Evolutionary conservation across 2,113 vertebrate species (phyloP).

Genomic region (Fregata magnificens): DNA sequence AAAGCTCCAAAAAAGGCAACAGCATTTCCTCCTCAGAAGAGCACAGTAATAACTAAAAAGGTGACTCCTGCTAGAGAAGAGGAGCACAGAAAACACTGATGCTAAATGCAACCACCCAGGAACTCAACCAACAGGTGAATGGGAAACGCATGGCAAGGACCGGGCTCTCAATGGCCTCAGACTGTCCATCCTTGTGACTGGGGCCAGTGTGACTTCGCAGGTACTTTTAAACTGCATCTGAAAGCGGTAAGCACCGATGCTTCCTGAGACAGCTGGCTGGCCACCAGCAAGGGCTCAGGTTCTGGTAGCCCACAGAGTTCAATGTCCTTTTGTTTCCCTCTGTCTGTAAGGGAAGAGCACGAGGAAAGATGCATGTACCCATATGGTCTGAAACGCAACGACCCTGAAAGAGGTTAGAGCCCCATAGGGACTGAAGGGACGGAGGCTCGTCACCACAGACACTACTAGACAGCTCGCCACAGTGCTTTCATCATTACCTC

Average conservation of each 20-base stretch:
- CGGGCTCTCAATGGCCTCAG: neutral
- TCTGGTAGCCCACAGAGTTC: neutral
- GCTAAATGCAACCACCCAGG: neutral
- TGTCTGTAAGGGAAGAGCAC: neutral
- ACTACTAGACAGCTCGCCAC: neutral
- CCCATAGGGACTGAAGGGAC: rapidly evolving
- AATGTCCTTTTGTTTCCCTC: neutral
- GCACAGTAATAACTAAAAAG: neutral
- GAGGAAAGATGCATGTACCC: neutral
- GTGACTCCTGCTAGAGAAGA: neutral
- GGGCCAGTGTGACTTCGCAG: neutral
- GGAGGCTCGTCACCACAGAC: neutral
- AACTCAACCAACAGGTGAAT: neutral
- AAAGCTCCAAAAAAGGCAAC: neutral
- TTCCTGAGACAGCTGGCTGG: neutral
- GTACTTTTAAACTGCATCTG: neutral
- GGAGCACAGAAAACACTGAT: neutral
- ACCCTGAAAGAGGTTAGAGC: neutral
- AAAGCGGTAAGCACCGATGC: rapidly evolving
- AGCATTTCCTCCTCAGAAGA: neutral
- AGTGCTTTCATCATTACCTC: neutral
- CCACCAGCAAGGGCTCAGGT: neutral
- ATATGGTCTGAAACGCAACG: rapidly evolving
- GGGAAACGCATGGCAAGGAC: neutral
- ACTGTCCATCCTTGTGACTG: neutral